Conservation (phyloP, 2,888 invertebrate species). For the Empis livida region DNA sequence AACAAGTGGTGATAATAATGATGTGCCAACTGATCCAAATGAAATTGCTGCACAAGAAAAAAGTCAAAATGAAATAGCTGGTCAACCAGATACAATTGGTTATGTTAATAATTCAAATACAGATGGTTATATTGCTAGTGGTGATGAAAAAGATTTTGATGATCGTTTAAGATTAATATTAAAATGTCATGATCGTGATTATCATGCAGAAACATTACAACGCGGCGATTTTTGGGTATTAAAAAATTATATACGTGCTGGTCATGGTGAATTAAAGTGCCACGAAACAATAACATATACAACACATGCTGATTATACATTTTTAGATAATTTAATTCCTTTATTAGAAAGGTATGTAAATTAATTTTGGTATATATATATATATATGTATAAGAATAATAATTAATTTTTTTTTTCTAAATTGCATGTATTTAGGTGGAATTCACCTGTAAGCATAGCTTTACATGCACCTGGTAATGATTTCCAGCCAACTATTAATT, state of each 20-base stretch:
- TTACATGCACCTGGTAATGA: slow-evolving; percentile 80
- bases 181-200: slow-evolving; percentile 51
- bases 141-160: slow-evolving; percentile 34
- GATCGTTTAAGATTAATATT: slow-evolving; percentile 35
- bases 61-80: slow-evolving; percentile 6
- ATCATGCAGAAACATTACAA: slow-evolving; percentile 48
- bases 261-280: slow-evolving; percentile 53
- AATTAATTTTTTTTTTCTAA: not conserved
- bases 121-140: slow-evolving; percentile 28
- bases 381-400: too few relatives aligned
- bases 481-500: slow-evolving; percentile 60
- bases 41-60: slow-evolving; percentile 7
- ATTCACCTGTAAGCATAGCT: slow-evolving; percentile 75
- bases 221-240: slow-evolving; percentile 80
- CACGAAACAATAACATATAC: slow-evolving; percentile 83
- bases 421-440: slow-evolving; percentile 57
- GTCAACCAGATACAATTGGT: slow-evolving; percentile 11
- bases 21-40: slow-evolving; percentile 16
- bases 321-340: slow-evolving; percentile 78
- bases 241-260: slow-evolving; percentile 71
- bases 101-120: slow-evolving; percentile 26
- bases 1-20: slow-evolving; percentile 6
- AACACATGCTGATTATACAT: slow-evolving; percentile 84
- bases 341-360: slow-evolving; percentile 53
- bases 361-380: too few relatives aligned